These are phyloP conservation scores for Spea bombifrons DNA, from an alignment of 2,113 vertebrate genomes.

Conservation along the genomic window DNA sequence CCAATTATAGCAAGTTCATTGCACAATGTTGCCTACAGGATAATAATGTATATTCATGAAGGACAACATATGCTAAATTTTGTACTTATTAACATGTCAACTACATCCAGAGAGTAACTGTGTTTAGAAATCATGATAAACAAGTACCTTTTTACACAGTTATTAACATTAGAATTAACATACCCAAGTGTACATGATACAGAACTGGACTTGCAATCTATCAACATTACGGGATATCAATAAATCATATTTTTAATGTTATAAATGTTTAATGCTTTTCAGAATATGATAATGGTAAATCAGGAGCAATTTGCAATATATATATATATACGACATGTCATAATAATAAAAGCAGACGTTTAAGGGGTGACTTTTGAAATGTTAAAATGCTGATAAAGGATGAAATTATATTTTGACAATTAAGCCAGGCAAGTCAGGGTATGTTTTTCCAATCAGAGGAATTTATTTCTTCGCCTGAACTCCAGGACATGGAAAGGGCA, in stretches of 20 bases:
- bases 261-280: not conserved
- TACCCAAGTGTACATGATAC: not conserved
- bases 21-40: constrained; percentile 39
- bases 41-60: constrained; percentile 47
- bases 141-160: too few species aligned
- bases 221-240: not conserved
- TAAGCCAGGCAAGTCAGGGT: constrained; percentile 7
- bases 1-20: constrained; percentile 42
- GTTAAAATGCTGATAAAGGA: not conserved
- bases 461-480: constrained; percentile 18
- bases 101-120: constrained; percentile 2
- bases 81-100: constrained; percentile 36
- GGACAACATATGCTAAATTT: constrained; percentile 43
- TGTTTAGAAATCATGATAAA: constrained; percentile 5
- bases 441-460: constrained; percentile 1
- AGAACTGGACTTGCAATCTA: not conserved
- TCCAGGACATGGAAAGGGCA: constrained; percentile 27
- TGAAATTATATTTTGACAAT: constrained; percentile 2
- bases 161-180: too few species aligned
- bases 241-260: constrained; percentile 3
- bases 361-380: not conserved
- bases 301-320: not conserved
- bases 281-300: not conserved
- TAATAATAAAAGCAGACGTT: not conserved
- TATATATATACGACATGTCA: not conserved